These are phyloP conservation scores for Micrasema longulum DNA, from an alignment of 1,140 invertebrate genomes.

Conservation along the genomic window DNA sequence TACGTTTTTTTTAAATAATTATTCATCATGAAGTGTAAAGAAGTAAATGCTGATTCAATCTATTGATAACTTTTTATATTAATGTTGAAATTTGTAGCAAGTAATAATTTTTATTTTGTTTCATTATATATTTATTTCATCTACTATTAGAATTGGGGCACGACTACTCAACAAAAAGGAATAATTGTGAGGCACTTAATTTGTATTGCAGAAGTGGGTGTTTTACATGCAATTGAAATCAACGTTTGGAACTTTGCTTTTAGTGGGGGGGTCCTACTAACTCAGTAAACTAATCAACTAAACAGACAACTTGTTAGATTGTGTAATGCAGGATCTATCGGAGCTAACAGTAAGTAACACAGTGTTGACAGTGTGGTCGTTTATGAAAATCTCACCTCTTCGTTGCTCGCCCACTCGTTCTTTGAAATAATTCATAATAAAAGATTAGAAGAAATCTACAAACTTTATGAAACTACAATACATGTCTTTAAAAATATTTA, in stretches of 20 bases:
- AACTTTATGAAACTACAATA: background rate
- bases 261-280: too few species aligned
- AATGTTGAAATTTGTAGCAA: too few species aligned
- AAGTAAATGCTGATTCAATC: too few species aligned
- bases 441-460: conserved; percentile 45
- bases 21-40: too few species aligned
- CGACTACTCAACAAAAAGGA: background rate
- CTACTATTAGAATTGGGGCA: background rate
- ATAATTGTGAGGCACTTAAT: background rate
- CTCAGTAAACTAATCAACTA: too few species aligned
- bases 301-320: too few species aligned
- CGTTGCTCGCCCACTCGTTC: conserved; percentile 49
- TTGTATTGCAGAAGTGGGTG: background rate
- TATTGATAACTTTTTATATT: too few species aligned
- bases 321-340: background rate
- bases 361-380: conserved; percentile 15
- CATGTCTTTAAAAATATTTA: too few species aligned
- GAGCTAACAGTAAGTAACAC: too few species aligned
- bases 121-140: background rate
- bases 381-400: conserved; percentile 50
- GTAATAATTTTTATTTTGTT: too few species aligned
- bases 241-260: background rate
- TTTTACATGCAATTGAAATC: conserved; percentile 6
- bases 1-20: too few species aligned
- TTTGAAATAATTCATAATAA: conserved; percentile 49